These are phyloP conservation scores for Ageneiosus marmoratus DNA, from an alignment of 2,113 vertebrate species.

Conservation along the genomic window DNA sequence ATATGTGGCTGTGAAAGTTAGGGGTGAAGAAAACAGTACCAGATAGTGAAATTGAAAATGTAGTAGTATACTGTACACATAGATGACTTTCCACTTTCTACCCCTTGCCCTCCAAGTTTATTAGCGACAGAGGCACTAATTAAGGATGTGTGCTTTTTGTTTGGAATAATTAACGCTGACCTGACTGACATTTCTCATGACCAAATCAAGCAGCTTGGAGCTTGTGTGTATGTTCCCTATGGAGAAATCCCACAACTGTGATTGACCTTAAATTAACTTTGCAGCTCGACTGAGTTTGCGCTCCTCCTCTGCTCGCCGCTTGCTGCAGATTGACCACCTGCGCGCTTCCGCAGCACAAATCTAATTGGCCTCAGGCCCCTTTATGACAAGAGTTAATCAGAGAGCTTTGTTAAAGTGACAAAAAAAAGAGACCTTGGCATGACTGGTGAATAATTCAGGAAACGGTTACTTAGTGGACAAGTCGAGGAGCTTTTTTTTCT, in stretches of 20 bases:
- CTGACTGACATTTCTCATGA: conserved; percentile 2
- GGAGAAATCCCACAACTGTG: conserved; percentile 28
- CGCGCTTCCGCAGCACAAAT: conserved; percentile 58
- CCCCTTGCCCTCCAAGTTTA: not conserved
- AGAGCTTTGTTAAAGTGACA: conserved; percentile 69
- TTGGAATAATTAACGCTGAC: conserved; percentile 12
- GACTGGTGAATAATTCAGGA: conserved; percentile 55
- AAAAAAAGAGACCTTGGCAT: conserved; percentile 62
- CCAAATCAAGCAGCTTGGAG: conserved; percentile 17
- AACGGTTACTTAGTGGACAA: conserved; percentile 58
- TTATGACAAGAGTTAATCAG: conserved; percentile 74
- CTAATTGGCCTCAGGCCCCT: conserved; percentile 66
- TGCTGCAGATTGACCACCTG: conserved; percentile 59
- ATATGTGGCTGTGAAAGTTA: conserved; percentile 49
- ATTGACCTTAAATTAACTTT: conserved; percentile 64
- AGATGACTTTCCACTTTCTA: not conserved
- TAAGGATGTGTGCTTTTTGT: not conserved
- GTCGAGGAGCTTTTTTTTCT: conserved; percentile 39
- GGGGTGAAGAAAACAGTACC: not conserved
- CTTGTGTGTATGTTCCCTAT: no score
- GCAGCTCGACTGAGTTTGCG: conserved; percentile 45
- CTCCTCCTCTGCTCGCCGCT: conserved; percentile 10
- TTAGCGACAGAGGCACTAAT: conserved; percentile 8
- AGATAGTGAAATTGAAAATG: no score
- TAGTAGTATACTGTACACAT: not conserved